These are phyloP conservation scores for Acanthosoma haemorrhoidale DNA, from an alignment of 2,888 invertebrate genomes.

Conservation along the genomic window DNA sequence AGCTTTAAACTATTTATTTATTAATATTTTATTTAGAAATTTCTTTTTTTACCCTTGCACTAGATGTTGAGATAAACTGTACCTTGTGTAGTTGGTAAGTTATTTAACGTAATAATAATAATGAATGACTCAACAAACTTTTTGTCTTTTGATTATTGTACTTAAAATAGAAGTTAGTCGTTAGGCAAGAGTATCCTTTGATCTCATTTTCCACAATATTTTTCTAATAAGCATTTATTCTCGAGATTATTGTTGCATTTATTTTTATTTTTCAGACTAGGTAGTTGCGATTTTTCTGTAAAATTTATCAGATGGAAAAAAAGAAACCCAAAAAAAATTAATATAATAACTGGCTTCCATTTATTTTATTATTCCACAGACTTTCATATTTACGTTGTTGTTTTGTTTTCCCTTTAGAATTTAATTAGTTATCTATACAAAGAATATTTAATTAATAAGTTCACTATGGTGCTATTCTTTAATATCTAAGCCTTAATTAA, in stretches of 20 bases:
- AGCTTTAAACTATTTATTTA: slow-evolving; percentile 18
- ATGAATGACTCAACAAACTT: not conserved
- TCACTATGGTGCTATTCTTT: slow-evolving; percentile 25
- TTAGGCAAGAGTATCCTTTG: slow-evolving; percentile 23
- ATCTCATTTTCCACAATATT: slow-evolving; percentile 26
- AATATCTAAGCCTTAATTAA: slow-evolving; percentile 13
- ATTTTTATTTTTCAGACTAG: not conserved
- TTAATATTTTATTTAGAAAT: not conserved
- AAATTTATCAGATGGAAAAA: not conserved
- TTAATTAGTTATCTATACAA: not conserved
- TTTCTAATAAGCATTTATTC: slow-evolving; percentile 23
- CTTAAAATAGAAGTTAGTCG: not conserved
- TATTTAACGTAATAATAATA: not conserved
- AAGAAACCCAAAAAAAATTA: not conserved
- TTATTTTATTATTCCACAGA: slow-evolving; percentile 7
- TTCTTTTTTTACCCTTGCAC: slow-evolving; percentile 20
- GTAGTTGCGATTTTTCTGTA: not conserved
- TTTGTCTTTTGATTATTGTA: slow-evolving; percentile 10
- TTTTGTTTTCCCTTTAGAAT: not conserved
- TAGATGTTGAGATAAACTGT: slow-evolving; percentile 15
- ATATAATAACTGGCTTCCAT: slow-evolving; percentile 13
- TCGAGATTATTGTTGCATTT: slow-evolving; percentile 26
- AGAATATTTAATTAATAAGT: slow-evolving; percentile 3
- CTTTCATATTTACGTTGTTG: not conserved
- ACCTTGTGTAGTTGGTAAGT: slow-evolving; percentile 4